These are phyloP conservation scores for Sminthurides aquaticus DNA, from an alignment of 2,888 invertebrate genomes.

Conservation along the genomic window DNA sequence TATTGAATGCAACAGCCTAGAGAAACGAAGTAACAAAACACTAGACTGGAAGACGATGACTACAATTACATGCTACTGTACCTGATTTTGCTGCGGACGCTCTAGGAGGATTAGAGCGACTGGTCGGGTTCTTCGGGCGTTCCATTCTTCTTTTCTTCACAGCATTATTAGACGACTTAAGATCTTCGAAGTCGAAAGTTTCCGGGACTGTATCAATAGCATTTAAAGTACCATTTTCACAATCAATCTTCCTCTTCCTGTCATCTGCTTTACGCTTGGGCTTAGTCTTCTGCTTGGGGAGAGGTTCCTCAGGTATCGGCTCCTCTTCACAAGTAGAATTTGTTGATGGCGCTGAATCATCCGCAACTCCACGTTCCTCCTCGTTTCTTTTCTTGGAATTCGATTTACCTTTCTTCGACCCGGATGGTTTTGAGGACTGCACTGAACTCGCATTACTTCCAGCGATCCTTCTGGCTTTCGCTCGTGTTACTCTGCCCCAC, in stretches of 20 bases:
- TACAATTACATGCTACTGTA: too few relatives aligned
- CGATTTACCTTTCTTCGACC: background rate
- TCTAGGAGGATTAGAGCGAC: too few relatives aligned
- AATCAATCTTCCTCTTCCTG: background rate
- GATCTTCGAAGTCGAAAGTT: background rate
- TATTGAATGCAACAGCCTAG: too few relatives aligned
- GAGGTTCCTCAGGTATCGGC: too few relatives aligned
- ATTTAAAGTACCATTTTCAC: background rate
- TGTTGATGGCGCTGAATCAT: background rate
- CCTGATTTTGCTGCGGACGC: too few relatives aligned
- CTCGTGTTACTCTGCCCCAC: background rate
- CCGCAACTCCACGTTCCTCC: background rate
- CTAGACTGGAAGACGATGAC: too few relatives aligned
- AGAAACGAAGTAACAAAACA: too few relatives aligned
- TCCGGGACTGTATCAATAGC: background rate
- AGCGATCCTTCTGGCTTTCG: background rate
- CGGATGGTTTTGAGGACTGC: background rate
- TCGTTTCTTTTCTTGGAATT: background rate
- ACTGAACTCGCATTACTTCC: background rate
- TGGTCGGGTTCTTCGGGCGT: too few relatives aligned
- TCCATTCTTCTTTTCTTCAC: conserved; percentile 7
- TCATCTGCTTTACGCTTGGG: too few relatives aligned
- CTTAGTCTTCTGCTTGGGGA: too few relatives aligned
- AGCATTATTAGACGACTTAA: background rate
- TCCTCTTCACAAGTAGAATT: too few relatives aligned